Evolutionary conservation across 2,797 vertebrate genomes (phyloP).

Genomic region (Xenops minutus): DNA sequence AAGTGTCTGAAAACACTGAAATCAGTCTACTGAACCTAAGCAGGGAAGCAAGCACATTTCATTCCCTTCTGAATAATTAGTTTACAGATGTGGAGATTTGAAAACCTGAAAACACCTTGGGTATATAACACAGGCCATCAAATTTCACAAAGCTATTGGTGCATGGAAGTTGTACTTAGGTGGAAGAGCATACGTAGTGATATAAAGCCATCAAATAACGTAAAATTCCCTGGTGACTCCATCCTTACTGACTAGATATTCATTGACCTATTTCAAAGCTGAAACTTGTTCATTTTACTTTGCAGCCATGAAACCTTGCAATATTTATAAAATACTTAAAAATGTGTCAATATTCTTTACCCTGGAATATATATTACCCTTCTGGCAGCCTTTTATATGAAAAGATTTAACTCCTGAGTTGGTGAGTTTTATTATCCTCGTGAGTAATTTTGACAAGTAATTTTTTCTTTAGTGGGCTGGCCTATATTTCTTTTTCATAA

Average conservation of each 20-base stretch:
- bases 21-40: not conserved
- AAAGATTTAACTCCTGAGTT: not conserved
- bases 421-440: not conserved
- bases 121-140: not conserved
- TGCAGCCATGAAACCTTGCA: not conserved
- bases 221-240: not conserved
- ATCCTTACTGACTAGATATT: not conserved
- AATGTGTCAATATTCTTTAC: not conserved
- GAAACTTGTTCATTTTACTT: not conserved
- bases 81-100: slow-evolving; percentile 21
- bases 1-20: slow-evolving; percentile 7
- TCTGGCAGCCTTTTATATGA: not conserved
- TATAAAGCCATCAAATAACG: slow-evolving; percentile 1
- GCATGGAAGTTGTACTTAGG: not conserved
- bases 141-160: not conserved
- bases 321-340: slow-evolving; percentile 2
- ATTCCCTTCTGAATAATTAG: slow-evolving; percentile 28
- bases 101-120: slow-evolving; percentile 17
- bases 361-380: not conserved
- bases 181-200: not conserved
- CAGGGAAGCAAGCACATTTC: slow-evolving; percentile 1
- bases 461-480: not conserved
- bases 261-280: slow-evolving; percentile 9
- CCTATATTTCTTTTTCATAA: too few relatives aligned
- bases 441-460: not conserved